phyloP scores from a whole-genome alignment of 1,140 invertebrate genomes.

The Drosophila gunungcola region DNA sequence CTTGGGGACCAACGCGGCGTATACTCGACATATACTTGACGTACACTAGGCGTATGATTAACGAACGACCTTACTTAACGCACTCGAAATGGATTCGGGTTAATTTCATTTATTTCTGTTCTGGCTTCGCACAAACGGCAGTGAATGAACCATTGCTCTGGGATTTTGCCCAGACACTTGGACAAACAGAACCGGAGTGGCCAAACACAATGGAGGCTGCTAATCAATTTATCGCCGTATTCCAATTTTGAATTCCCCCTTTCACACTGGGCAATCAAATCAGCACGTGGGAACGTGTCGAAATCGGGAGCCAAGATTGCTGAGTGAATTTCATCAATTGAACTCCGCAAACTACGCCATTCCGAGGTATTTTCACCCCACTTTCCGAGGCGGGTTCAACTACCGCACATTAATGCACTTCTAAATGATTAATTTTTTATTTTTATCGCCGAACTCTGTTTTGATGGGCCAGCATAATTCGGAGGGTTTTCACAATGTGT shows the following conservation, averaged over 20 bases:
- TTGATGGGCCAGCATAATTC: conserved; percentile 56
- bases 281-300: conserved; percentile 51
- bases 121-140: conserved; percentile 31
- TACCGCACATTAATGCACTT: conserved; percentile 55
- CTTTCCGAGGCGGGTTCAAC: conserved; percentile 42
- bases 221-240: conserved; percentile 45
- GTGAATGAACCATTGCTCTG: conserved; percentile 46
- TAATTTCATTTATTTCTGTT: conserved; percentile 51
- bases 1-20: conserved; percentile 32
- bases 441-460: conserved; percentile 21
- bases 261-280: conserved; percentile 3
- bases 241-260: conserved; percentile 14
- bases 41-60: conserved; percentile 37
- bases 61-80: conserved; percentile 47
- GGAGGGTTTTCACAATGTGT: conserved; percentile 26
- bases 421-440: conserved; percentile 40
- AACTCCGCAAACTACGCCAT: conserved; percentile 52
- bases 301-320: conserved; percentile 16
- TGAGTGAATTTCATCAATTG: conserved; percentile 47
- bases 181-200: conserved; percentile 20
- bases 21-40: conserved; percentile 24
- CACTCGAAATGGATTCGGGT: conserved; percentile 39
- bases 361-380: conserved; percentile 5
- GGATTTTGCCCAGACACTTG: conserved; percentile 27
- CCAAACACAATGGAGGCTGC: conserved; percentile 25